Evolutionary conservation across 2,888 invertebrate species (phyloP).

Genomic region (Oasisia sp.): DNA sequence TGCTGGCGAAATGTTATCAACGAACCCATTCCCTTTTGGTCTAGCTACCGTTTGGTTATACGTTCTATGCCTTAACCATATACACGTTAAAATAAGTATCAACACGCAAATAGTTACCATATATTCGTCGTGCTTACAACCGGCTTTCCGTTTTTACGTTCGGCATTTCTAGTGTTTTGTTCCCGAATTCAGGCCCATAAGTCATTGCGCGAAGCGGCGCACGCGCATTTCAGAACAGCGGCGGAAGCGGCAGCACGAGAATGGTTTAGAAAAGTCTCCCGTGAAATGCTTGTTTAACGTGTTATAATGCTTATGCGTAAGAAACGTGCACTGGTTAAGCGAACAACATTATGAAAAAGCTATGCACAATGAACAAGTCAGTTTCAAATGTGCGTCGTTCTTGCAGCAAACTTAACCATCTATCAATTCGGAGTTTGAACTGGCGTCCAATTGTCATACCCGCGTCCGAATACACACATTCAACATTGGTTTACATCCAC

Average conservation of each 20-base stretch:
- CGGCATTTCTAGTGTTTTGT: conserved; percentile 11
- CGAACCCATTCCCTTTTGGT: neutral
- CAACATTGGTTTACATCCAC: too few relatives aligned
- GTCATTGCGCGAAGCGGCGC: neutral
- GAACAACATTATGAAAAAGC: neutral
- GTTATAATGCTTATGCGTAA: neutral
- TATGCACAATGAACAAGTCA: neutral
- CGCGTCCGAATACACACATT: too few relatives aligned
- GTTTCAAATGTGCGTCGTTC: neutral
- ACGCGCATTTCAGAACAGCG: conserved; percentile 17
- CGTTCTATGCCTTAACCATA: neutral
- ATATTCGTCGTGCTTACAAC: neutral
- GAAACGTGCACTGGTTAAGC: neutral
- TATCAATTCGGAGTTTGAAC: neutral
- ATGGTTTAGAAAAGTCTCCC: neutral
- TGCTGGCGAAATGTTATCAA: neutral
- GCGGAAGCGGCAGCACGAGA: neutral
- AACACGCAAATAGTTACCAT: neutral
- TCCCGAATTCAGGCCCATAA: neutral
- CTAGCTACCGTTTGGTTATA: neutral
- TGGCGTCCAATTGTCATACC: neutral
- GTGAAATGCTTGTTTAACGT: neutral
- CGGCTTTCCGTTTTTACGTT: neutral
- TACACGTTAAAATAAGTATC: neutral
- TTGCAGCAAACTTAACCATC: neutral